These are phyloP conservation scores for Prosopocoilus inquinatus DNA, from an alignment of 2,888 invertebrate genomes.

Conservation along the genomic window DNA sequence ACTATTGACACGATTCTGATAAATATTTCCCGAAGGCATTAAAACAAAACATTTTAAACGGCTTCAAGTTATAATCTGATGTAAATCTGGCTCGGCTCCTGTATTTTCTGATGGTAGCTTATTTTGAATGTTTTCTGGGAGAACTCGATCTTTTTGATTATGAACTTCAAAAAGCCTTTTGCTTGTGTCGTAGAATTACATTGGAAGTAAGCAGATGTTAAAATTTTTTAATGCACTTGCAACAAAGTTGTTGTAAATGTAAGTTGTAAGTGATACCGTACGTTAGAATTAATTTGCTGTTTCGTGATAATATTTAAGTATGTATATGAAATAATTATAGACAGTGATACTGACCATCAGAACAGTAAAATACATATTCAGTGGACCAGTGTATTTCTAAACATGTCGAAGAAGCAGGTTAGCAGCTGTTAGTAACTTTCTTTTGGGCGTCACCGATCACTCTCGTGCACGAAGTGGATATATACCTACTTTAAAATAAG, in stretches of 20 bases:
- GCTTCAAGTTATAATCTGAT: conserved; percentile 37
- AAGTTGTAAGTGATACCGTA: too few species aligned
- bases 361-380: conserved; percentile 41
- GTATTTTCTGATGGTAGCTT: conserved; percentile 30
- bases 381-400: conserved; percentile 35
- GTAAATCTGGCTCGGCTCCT: conserved; percentile 29
- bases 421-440: conserved; percentile 18
- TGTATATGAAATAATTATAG: too few species aligned
- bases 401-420: conserved; percentile 7
- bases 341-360: conserved; percentile 31
- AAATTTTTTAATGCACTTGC: too few species aligned
- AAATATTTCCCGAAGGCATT: conserved; percentile 35
- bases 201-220: too few species aligned
- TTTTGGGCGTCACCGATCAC: conserved; percentile 40
- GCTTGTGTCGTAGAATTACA: too few species aligned
- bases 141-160: too few species aligned
- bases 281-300: too few species aligned
- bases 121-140: too few species aligned
- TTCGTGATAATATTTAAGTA: too few species aligned
- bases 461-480: conserved; percentile 45
- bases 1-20: conserved; percentile 22
- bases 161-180: too few species aligned
- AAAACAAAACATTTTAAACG: conserved; percentile 39
- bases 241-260: too few species aligned
- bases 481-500: conserved; percentile 45